A percentile compares a stretch with the other conserved stretches of the same genome.
Evolutionary conservation across 2,797 vertebrate species (phyloP).

Genomic region (Pipistrellus pygmaeus): DNA sequence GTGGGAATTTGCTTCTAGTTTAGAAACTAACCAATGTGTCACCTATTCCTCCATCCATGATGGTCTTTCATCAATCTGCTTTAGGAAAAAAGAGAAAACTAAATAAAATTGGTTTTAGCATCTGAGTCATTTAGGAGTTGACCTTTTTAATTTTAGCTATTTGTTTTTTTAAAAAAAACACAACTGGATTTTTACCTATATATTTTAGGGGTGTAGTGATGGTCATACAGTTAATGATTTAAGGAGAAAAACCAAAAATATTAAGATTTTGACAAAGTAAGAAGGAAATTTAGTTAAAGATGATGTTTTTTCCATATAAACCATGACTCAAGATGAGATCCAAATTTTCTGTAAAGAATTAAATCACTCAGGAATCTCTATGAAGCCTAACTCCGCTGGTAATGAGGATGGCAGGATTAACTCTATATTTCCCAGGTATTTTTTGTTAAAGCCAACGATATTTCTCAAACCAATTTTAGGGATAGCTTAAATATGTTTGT

Average conservation of each 20-base stretch:
- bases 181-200: constrained; percentile 53
- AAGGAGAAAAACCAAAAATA: constrained; percentile 66
- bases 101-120: constrained; percentile 72
- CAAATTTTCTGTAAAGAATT: constrained; percentile 46
- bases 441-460: constrained; percentile 42
- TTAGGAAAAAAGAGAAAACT: constrained; percentile 74
- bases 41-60: constrained; percentile 55
- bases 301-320: constrained; percentile 21
- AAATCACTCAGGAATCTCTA: not conserved
- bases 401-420: constrained; percentile 8
- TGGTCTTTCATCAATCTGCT: constrained; percentile 51
- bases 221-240: constrained; percentile 43
- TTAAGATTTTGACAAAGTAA: constrained; percentile 65
- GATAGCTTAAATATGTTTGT: constrained; percentile 36
- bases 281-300: constrained; percentile 66
- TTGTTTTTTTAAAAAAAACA: not conserved
- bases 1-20: constrained; percentile 64
- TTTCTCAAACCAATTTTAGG: constrained; percentile 34
- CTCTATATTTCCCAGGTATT: constrained; percentile 22
- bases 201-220: constrained; percentile 33
- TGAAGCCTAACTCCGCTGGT: not conserved
- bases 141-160: constrained; percentile 36
- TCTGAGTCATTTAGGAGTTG: constrained; percentile 51
- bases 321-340: not conserved
- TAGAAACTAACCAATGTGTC: constrained; percentile 67